Conservation (phyloP, 2,797 vertebrate genomes). For the Hirundo rustica region DNA sequence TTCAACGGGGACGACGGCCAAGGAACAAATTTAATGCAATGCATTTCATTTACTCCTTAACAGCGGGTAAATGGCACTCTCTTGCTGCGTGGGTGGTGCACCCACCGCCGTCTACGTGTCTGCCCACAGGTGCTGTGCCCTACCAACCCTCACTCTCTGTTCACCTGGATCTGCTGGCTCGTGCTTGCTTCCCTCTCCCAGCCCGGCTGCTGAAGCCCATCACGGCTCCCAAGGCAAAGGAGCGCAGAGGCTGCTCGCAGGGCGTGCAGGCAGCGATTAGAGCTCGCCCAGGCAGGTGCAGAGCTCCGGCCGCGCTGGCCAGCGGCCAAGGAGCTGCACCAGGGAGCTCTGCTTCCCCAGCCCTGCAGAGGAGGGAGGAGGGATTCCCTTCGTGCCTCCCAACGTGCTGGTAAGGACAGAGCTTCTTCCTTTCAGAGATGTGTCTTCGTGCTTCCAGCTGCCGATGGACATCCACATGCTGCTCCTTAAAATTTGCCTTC, state of each 20-base stretch:
- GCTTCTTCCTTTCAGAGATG: neutral
- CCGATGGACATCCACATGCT: fast-evolving
- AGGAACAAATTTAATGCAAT: neutral
- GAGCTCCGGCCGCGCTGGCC: neutral
- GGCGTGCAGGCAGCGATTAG: neutral
- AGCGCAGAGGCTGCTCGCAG: neutral
- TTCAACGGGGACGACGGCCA: constrained; percentile 18
- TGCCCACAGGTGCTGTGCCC: constrained; percentile 41
- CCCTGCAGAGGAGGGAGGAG: neutral
- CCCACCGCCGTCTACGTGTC: constrained; percentile 29
- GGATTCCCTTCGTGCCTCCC: neutral
- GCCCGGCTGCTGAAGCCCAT: neutral
- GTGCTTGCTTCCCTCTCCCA: constrained; percentile 14
- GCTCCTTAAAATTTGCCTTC: neutral
- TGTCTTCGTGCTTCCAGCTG: neutral
- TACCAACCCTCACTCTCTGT: neutral
- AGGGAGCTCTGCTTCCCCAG: neutral
- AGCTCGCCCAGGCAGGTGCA: neutral
- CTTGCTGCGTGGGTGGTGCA: neutral
- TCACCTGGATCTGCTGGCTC: neutral
- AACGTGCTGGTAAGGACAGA: fast-evolving
- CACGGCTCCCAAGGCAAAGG: neutral
- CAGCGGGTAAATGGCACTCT: constrained; percentile 16
- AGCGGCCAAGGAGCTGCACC: neutral
- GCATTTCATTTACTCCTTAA: neutral